Conservation (phyloP, 2,888 invertebrate genomes). For the Psylliodes chrysocephalus region DNA sequence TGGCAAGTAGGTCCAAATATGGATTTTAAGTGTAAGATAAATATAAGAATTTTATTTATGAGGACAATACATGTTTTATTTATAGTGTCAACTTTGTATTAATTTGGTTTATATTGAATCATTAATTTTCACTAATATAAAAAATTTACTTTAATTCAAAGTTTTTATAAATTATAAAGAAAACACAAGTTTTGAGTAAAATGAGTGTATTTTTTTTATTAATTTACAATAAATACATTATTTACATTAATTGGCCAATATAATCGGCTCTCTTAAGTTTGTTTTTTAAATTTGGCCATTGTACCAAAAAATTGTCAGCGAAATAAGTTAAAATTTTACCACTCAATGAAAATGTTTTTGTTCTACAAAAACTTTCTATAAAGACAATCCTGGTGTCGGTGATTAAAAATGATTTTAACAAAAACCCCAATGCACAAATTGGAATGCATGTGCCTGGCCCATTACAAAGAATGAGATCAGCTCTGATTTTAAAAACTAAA, state of each 20-base stretch:
- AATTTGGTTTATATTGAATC: no score
- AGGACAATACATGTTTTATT: not conserved
- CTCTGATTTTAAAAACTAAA: slow-evolving; percentile 74
- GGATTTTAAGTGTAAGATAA: slow-evolving; percentile 76
- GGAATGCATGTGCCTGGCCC: slow-evolving; percentile 98
- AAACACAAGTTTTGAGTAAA: no score
- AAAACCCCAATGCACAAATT: slow-evolving; percentile 80
- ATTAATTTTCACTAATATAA: no score
- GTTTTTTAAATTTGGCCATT: slow-evolving; percentile 85
- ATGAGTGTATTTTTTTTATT: no score
- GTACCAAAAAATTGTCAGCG: slow-evolving; percentile 89
- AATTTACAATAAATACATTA: no score
- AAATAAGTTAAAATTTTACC: slow-evolving; percentile 87
- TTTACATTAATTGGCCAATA: slow-evolving; percentile 78
- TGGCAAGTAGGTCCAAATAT: slow-evolving; percentile 95
- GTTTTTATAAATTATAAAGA: no score
- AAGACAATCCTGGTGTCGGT: slow-evolving; percentile 82
- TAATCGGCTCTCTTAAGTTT: slow-evolving; percentile 77
- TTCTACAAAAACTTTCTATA: slow-evolving; percentile 95
- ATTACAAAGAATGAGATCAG: slow-evolving; percentile 89
- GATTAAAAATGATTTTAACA: slow-evolving; percentile 76
- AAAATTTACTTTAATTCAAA: no score
- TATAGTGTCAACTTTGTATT: not conserved
- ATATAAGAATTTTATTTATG: not conserved
- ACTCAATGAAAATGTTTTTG: slow-evolving; percentile 86